Conservation (phyloP, 1,140 invertebrate genomes). For the Cyclargus thomasi region DNA sequence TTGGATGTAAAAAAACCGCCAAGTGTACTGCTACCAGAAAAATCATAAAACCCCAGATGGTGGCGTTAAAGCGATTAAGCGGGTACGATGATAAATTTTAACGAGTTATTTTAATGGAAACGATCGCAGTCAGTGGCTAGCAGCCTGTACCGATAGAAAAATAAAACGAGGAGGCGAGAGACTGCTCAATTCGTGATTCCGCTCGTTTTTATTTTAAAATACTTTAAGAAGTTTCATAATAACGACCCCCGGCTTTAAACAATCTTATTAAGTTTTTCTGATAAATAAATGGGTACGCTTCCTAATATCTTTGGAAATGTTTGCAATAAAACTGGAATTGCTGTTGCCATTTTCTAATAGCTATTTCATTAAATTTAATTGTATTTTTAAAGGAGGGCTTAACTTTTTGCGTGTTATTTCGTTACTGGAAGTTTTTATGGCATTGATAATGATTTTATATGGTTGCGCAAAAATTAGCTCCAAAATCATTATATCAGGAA, state of each 20-base stretch:
- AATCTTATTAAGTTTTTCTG: constrained; percentile 19
- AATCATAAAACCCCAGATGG: constrained; percentile 75
- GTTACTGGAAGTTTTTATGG: background rate
- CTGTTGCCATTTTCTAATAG: constrained; percentile 5
- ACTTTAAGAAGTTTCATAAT: constrained; percentile 15
- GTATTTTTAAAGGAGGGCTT: background rate
- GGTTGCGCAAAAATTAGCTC: too few species aligned
- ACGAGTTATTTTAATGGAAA: constrained; percentile 75
- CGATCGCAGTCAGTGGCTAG: constrained; percentile 69
- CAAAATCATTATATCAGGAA: too few species aligned
- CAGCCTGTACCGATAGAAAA: constrained; percentile 69
- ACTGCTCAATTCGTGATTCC: constrained; percentile 48
- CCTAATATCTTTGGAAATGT: constrained; percentile 15
- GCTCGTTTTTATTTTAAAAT: constrained; percentile 37
- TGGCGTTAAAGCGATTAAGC: constrained; percentile 73
- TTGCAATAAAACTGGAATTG: constrained; percentile 11
- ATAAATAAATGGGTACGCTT: constrained; percentile 10
- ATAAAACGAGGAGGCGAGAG: constrained; percentile 65
- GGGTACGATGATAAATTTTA: constrained; percentile 74
- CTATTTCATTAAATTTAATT: constrained; percentile 13
- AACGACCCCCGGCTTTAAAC: constrained; percentile 11
- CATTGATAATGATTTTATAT: too few species aligned
- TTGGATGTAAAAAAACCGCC: constrained; percentile 66
- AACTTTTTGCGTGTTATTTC: background rate
- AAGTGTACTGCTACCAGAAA: constrained; percentile 71